Evolutionary conservation across 2,113 vertebrate genomes (phyloP), one percentile per base, ranked within the genome.

Genomic region (Verasper variegatus): DNA sequence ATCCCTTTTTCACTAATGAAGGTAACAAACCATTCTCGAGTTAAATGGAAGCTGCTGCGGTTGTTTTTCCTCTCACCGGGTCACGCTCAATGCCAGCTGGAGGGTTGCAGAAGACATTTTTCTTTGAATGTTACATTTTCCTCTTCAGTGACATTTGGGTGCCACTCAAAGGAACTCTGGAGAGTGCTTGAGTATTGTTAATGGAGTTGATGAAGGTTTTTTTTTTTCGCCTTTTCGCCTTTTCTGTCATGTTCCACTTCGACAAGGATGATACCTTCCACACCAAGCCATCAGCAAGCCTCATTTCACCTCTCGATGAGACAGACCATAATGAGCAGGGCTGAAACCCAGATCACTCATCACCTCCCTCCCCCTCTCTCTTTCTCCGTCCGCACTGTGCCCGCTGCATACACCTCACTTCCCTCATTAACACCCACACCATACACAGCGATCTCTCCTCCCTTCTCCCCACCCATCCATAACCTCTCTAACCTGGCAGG

Each of bases 221-320:
- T 15, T 45, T 2, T 14, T 14, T 7, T 10, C 51, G 23, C 24
- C 21, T 87, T 86, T 82, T 62, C 70, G 72, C 71, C 64, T 68
- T 64, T 68, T 73, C 72, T 71, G 83, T 83, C 81, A 79, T 63
- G 75, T 86, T 65, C 76, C 78, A 88, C 88, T 84, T 84, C 20
- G 21, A 80, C 91, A 75, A 89, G 81, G 83, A 83, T 71, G 68
- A 68, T 76, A 79, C 82, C 78, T 74, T 84, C 87, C 73, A 80
- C 83, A 57, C 68, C 7, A 63, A 70, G 82, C 71, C 79, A 92
- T 91, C 84, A 84, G 91, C 95, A 95, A 95, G 96, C 94, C 95
- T 95, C 96, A 97, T 94, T 93, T 96, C 93, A 95, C 95, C 94
- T 93, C 87, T 95, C 94, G 94, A 94, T 92, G 87, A 91, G 90